phyloP scores from a whole-genome alignment of 2,888 invertebrate genomes.

The Ptychoptera contaminata region DNA sequence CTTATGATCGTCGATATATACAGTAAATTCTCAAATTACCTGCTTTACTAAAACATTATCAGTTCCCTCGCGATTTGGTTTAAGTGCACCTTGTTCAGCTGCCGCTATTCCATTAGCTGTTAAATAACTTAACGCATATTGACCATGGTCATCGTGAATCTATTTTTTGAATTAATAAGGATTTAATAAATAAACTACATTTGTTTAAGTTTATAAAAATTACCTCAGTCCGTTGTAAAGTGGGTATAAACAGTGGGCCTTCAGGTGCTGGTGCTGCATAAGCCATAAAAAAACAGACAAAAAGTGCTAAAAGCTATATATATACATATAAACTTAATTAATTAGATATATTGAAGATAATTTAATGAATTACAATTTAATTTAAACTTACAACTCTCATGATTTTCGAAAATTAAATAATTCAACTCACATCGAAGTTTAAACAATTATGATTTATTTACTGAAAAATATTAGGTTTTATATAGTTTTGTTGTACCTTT shows the following conservation, averaged over 20 bases:
- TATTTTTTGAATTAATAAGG: background rate
- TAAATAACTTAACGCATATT: constrained; percentile 9
- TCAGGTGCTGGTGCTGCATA: constrained; percentile 1
- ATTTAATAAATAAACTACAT: no score
- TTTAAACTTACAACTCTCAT: constrained; percentile 4
- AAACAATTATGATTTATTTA: no score
- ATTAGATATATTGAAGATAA: no score
- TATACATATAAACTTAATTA: no score
- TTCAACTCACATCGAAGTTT: no score
- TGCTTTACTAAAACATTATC: constrained; percentile 6
- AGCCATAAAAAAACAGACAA: constrained; percentile 1
- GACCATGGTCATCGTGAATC: constrained; percentile 9
- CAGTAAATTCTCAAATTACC: constrained; percentile 1
- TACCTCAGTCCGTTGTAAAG: background rate
- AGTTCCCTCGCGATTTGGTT: constrained; percentile 6
- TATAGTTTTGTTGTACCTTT: no score
- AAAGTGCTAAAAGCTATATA: background rate
- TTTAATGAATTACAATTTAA: background rate
- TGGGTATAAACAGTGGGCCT: background rate
- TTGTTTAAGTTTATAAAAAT: no score
- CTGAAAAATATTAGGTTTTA: no score
- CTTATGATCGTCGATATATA: background rate
- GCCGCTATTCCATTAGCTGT: constrained; percentile 6
- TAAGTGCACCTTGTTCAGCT: constrained; percentile 10
- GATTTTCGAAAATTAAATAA: background rate